A percentile compares a stretch with the other conserved stretches of the same genome.
Conservation (phyloP, 2,888 invertebrate genomes). For the Gonocerus acuteangulatus region DNA sequence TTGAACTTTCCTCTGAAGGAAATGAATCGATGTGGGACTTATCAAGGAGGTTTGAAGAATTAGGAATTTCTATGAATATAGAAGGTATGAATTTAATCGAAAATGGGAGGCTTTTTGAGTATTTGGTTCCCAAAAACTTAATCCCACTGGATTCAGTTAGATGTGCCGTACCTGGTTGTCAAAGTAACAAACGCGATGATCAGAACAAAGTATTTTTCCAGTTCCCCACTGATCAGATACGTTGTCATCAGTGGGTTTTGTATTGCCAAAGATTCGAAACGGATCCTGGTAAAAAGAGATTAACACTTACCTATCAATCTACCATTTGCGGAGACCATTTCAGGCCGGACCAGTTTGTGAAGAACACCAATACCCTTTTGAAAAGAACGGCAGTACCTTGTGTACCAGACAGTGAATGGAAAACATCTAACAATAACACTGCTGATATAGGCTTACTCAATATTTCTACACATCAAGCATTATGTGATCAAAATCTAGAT, state of each 20-base stretch:
- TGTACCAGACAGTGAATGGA: not conserved
- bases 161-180: constrained; percentile 37
- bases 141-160: too few species aligned
- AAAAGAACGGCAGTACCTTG: constrained; percentile 38
- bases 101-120: too few species aligned
- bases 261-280: constrained; percentile 29
- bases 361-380: constrained; percentile 36
- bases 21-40: too few species aligned
- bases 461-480: too few species aligned
- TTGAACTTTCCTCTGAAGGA: too few species aligned
- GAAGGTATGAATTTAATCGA: too few species aligned
- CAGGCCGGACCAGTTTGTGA: constrained; percentile 37
- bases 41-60: too few species aligned
- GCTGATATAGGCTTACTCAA: too few species aligned
- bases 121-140: too few species aligned
- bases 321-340: constrained; percentile 38
- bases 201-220: constrained; percentile 34
- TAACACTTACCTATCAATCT: constrained; percentile 26
- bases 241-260: constrained; percentile 32
- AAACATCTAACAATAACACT: too few species aligned
- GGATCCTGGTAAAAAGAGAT: constrained; percentile 1
- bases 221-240: constrained; percentile 27
- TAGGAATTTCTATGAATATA: too few species aligned
- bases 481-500: not conserved
- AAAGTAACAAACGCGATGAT: constrained; percentile 32